Evolutionary conservation across 2,113 vertebrate genomes (phyloP), one percentile per base, ranked within the genome.

Genomic region (Malurus alboscapulatus): DNA sequence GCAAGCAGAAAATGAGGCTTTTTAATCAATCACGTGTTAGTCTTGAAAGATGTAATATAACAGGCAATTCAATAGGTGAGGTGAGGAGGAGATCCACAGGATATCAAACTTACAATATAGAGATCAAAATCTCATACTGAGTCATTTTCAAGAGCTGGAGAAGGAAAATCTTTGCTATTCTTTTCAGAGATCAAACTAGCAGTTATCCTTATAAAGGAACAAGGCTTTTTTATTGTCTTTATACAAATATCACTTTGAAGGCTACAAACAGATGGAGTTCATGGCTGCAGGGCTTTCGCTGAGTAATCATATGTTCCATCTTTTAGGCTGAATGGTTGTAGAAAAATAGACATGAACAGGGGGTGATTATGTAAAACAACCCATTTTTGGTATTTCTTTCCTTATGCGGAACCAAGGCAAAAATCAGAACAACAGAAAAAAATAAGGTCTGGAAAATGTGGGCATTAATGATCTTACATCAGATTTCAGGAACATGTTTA

Each of bases 51-150:
- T 78, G 65, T 71, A 85, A 92, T 85, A 55, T 77, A 80, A 77
- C 53, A 68, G 53, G 72, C 61, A 59, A 62, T 68, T 95, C 75
- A 81, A 44, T 61, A 88, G 82, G 26, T 66, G 75, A 95, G 89
- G 69, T 92, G 82, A 90, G 45, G 71, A 95, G 45, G 58, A 79
- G 89, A 86, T 88, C 82, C 68, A 93, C 93, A 93, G 93, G 95
- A 86, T 94, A 95, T 94, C 91, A 95, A 67, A 95, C 90, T 91
- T 84, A 78, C 75, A 93, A 71, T 90, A 88, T 42, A 80, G 82
- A 94, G 95, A 95, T 96, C 82, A 92, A 92, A 92, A 95, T 95
- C 94, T 94, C 62, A 86, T 84, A 94, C 95, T 94, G 91, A 96
- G 87, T 94, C 66, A 94, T 92, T 92, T 93, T 93, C 54, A 69